Percentiles rank a stretch among this genome's conserved stretches.
Evolutionary conservation across 2,888 invertebrate species (phyloP).

Genomic region (Falcaria lacertinaria): DNA sequence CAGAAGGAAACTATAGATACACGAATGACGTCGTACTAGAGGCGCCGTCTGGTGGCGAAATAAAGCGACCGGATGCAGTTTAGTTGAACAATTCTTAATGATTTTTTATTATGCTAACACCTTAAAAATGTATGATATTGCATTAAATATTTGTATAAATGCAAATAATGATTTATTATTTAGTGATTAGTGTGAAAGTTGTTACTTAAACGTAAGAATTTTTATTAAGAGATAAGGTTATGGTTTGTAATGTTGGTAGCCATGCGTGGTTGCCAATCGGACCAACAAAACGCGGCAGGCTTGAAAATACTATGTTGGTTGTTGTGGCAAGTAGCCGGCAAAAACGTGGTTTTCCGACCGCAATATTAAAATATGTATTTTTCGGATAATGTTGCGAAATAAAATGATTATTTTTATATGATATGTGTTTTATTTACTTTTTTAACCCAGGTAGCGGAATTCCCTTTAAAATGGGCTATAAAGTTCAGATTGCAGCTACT

Average conservation of each 20-base stretch:
- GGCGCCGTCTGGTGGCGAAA: slow-evolving; percentile 66
- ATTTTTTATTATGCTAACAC: not conserved
- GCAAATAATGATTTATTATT: not conserved
- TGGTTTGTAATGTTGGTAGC: slow-evolving; percentile 34
- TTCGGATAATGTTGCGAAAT: not conserved
- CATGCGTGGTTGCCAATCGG: slow-evolving; percentile 32
- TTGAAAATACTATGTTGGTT: slow-evolving; percentile 24
- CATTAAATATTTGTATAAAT: slow-evolving; percentile 9
- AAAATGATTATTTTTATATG: too few species aligned
- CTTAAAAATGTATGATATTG: slow-evolving; percentile 8
- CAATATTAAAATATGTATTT: slow-evolving; percentile 5
- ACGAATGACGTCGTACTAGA: slow-evolving; percentile 73
- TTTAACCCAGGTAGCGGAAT: too few species aligned
- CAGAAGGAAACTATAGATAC: slow-evolving; percentile 80
- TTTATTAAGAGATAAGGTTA: not conserved
- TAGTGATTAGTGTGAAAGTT: not conserved
- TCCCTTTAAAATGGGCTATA: too few species aligned
- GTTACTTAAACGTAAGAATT: not conserved
- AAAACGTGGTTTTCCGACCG: slow-evolving; percentile 12
- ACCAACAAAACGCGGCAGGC: slow-evolving; percentile 40
- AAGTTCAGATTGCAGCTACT: too few species aligned
- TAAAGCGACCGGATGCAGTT: slow-evolving; percentile 50
- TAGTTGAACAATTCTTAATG: slow-evolving; percentile 34
- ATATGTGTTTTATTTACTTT: not conserved
- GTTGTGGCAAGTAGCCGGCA: slow-evolving; percentile 32